These are phyloP conservation scores for Hypomecis punctinalis DNA, from an alignment of 2,888 invertebrate species.

Conservation along the genomic window DNA sequence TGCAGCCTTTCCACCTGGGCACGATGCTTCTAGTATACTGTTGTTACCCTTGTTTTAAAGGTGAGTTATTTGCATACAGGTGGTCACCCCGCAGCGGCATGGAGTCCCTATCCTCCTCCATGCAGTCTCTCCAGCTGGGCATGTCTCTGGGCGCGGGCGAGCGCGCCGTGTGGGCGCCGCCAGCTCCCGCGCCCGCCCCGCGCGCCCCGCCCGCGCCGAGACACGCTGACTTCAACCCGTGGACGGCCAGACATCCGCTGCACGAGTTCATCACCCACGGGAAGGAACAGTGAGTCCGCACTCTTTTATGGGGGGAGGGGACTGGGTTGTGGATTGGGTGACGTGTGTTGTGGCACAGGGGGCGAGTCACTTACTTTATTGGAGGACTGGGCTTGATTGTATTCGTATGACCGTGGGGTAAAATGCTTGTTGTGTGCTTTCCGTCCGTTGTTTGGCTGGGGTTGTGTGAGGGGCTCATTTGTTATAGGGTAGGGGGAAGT, in stretches of 20 bases:
- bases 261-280: constrained; percentile 67
- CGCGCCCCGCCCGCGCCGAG: constrained; percentile 43
- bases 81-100: constrained; percentile 61
- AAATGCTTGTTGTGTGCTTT: too few relatives aligned
- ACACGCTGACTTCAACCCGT: constrained; percentile 68
- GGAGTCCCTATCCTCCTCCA: constrained; percentile 61
- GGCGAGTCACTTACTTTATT: too few relatives aligned
- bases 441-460: too few relatives aligned
- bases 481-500: too few relatives aligned
- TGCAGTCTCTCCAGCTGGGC: constrained; percentile 57
- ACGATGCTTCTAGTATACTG: too few relatives aligned
- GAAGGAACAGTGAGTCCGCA: constrained; percentile 60
- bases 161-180: constrained; percentile 63
- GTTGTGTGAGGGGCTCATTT: too few relatives aligned
- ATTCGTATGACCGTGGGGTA: too few relatives aligned
- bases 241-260: constrained; percentile 75
- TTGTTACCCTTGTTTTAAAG: neutral
- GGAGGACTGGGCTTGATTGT: neutral
- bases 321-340: constrained; percentile 2
- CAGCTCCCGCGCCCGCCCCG: constrained; percentile 35
- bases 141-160: constrained; percentile 51
- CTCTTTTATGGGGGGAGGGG: neutral
- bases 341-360: neutral
- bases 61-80: constrained; percentile 41
- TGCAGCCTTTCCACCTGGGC: too few relatives aligned